These are phyloP conservation scores for Isaurus tuberculatus DNA, from an alignment of 92 coral and sea anemone species.

Conservation along the genomic window DNA sequence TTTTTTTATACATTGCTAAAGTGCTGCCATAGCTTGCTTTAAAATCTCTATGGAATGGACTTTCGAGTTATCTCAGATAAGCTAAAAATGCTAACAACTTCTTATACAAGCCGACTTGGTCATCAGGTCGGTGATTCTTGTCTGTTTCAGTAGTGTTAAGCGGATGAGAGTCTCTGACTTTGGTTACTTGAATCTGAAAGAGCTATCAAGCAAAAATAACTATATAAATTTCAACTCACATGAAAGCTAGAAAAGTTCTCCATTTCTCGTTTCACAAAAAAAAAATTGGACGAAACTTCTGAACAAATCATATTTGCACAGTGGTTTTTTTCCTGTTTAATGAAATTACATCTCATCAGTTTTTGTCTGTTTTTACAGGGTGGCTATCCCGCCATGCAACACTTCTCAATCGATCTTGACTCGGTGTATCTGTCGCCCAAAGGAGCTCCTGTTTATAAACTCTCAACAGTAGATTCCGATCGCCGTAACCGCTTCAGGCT, in stretches of 20 bases:
- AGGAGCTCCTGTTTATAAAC: slow-evolving; percentile 96
- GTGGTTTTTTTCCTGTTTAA: background rate
- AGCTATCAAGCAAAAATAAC: too few relatives aligned
- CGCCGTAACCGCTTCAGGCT: slow-evolving; percentile 90
- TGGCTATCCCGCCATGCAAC: slow-evolving; percentile 82
- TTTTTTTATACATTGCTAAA: background rate
- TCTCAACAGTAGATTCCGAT: slow-evolving; percentile 96
- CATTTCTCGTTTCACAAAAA: background rate
- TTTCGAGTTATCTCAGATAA: too few relatives aligned
- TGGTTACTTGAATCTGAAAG: too few relatives aligned
- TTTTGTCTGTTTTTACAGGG: slow-evolving; percentile 47
- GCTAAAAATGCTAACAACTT: too few relatives aligned
- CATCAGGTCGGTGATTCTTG: too few relatives aligned
- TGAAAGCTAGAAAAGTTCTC: background rate
- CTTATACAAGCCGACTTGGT: too few relatives aligned
- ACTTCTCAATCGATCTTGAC: slow-evolving; percentile 95
- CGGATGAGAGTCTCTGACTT: too few relatives aligned
- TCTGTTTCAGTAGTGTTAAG: too few relatives aligned
- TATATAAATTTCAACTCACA: too few relatives aligned
- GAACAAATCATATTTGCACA: background rate
- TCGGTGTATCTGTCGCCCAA: slow-evolving; percentile 87
- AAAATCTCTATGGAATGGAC: too few relatives aligned
- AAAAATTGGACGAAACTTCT: too few relatives aligned
- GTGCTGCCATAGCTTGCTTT: too few relatives aligned
- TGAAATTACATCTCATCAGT: background rate